A percentile compares a stretch with the other conserved stretches of the same genome.
Conservation (phyloP, 2,888 invertebrate species). For the Rapana venosa region DNA sequence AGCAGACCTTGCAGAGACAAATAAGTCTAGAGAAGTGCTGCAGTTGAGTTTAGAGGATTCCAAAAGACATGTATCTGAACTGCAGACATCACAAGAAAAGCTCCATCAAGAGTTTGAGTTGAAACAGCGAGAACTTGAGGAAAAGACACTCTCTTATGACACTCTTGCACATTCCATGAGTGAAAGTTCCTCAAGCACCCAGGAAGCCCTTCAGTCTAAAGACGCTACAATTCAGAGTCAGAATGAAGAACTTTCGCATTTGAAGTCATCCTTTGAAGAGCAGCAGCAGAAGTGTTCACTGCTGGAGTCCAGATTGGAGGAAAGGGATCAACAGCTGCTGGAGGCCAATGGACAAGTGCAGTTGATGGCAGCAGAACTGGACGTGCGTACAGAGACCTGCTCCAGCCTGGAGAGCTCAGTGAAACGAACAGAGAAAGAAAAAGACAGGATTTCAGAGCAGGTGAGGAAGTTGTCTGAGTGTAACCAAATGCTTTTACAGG, state of each 20-base stretch:
- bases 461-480: constrained; percentile 57
- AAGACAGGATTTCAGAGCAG: constrained; percentile 51
- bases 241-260: constrained; percentile 42
- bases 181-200: constrained; percentile 38
- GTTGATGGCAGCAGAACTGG: constrained; percentile 47
- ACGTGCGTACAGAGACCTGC: constrained; percentile 40
- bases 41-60: constrained; percentile 42
- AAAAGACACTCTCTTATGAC: constrained; percentile 45
- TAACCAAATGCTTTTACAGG: constrained; percentile 56
- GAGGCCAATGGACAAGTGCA: constrained; percentile 47
- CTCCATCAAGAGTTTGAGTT: constrained; percentile 45
- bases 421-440: constrained; percentile 51
- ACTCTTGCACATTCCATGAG: constrained; percentile 48
- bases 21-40: constrained; percentile 37
- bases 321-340: constrained; percentile 38
- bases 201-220: constrained; percentile 47
- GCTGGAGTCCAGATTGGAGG: constrained; percentile 44
- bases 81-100: constrained; percentile 27
- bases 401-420: constrained; percentile 48
- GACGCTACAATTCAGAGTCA: constrained; percentile 45
- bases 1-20: constrained; percentile 34
- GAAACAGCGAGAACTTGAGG: constrained; percentile 47
- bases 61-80: constrained; percentile 41
- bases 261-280: constrained; percentile 29
- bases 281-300: constrained; percentile 29